These are phyloP conservation scores for Chaetops frenatus DNA, from an alignment of 2,113 vertebrate genomes.

Conservation along the genomic window DNA sequence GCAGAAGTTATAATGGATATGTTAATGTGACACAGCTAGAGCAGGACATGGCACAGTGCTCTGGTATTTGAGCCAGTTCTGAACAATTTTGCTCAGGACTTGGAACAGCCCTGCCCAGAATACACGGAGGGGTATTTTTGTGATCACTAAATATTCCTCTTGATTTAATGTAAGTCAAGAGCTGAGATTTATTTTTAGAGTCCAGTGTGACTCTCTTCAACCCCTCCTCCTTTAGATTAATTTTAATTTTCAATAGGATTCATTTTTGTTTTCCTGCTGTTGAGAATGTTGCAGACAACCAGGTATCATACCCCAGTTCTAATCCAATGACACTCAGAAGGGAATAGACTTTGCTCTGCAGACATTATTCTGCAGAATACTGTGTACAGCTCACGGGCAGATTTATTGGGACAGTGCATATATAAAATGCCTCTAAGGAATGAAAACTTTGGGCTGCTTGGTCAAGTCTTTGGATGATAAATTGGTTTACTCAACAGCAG, in stretches of 20 bases:
- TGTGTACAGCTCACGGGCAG: neutral
- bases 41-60: neutral
- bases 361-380: neutral
- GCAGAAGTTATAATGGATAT: neutral
- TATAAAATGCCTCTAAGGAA: neutral
- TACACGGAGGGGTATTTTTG: neutral
- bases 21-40: neutral
- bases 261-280: neutral
- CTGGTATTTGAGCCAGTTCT: neutral
- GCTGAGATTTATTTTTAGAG: neutral
- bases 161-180: neutral
- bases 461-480: neutral
- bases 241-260: neutral
- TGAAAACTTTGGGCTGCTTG: neutral
- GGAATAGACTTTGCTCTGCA: neutral
- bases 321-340: neutral
- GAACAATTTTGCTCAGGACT: neutral
- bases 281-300: neutral
- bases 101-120: neutral
- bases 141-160: neutral
- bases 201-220: neutral
- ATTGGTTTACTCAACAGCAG: slow-evolving; percentile 32
- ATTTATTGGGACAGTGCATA: neutral
- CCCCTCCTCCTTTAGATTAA: neutral
- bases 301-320: neutral